These are phyloP conservation scores for Sclerurus mexicanus DNA, from an alignment of 2,113 vertebrate species.

Conservation along the genomic window DNA sequence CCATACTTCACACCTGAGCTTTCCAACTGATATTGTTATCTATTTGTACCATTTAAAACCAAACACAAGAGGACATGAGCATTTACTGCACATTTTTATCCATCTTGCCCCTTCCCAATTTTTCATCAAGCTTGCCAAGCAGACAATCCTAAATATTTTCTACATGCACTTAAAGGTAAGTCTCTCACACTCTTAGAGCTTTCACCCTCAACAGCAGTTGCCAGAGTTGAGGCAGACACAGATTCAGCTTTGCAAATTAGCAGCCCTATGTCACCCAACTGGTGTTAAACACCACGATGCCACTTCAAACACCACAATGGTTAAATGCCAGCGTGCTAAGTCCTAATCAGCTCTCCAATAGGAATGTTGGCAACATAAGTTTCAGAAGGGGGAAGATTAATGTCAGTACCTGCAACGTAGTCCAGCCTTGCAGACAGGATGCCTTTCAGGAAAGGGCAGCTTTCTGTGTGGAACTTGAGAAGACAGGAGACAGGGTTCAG, in stretches of 20 bases:
- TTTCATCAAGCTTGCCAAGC: neutral
- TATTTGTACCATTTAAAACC: neutral
- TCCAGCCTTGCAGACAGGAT: neutral
- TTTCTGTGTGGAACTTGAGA: neutral
- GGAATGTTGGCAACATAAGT: neutral
- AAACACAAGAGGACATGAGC: neutral
- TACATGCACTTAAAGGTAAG: neutral
- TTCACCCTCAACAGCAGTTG: neutral
- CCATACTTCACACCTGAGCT: neutral
- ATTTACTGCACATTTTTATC: neutral
- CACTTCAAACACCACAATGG: neutral
- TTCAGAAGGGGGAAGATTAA: neutral
- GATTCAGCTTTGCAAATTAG: neutral
- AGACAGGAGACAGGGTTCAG: neutral
- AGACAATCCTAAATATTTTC: neutral
- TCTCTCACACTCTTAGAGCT: neutral
- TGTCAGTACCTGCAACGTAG: neutral
- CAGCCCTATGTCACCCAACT: neutral
- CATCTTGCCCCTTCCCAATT: neutral
- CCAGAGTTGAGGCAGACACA: neutral
- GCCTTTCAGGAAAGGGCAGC: neutral
- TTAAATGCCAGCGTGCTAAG: neutral
- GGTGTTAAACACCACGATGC: rapidly evolving
- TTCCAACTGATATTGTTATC: neutral
- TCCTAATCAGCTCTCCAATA: rapidly evolving